A percentile compares a stretch with the other conserved stretches of the same genome.
These are phyloP conservation scores for Hystrix brachyura DNA, from an alignment of 2,113 vertebrate genomes.

Conservation along the genomic window DNA sequence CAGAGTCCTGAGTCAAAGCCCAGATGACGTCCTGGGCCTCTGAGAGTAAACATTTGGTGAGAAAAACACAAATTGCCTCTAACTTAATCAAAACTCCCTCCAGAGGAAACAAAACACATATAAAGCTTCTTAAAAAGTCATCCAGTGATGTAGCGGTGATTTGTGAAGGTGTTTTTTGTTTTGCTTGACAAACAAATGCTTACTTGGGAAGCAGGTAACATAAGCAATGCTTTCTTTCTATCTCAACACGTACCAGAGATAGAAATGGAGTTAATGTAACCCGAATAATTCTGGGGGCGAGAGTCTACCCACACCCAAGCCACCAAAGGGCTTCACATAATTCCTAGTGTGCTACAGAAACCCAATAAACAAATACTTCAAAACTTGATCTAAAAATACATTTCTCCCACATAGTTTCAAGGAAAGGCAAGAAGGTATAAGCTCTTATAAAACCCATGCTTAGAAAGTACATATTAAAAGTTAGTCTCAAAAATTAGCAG, in stretches of 20 bases:
- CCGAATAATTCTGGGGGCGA: neutral
- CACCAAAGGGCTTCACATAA: neutral
- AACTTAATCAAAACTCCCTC: constrained; percentile 42
- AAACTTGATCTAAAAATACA: neutral
- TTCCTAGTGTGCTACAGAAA: neutral
- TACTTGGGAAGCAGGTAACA: neutral
- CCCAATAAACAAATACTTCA: neutral
- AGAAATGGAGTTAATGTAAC: neutral
- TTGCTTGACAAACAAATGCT: neutral
- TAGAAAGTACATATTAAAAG: constrained; percentile 27
- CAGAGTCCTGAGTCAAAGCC: neutral
- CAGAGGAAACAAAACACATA: neutral
- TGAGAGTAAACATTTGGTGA: neutral
- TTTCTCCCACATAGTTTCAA: neutral
- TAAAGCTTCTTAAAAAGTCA: neutral
- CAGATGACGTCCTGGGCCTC: neutral
- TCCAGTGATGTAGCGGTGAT: neutral
- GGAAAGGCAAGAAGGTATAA: constrained; percentile 39
- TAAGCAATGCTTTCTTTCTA: neutral
- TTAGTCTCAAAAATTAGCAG: neutral
- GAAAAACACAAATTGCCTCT: neutral
- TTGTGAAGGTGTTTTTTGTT: neutral
- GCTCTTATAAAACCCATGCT: neutral
- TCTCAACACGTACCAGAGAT: neutral
- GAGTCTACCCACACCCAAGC: neutral